Evolutionary conservation across 1,140 invertebrate genomes (phyloP).

Genomic region (Dendrolimus kikuchii): DNA sequence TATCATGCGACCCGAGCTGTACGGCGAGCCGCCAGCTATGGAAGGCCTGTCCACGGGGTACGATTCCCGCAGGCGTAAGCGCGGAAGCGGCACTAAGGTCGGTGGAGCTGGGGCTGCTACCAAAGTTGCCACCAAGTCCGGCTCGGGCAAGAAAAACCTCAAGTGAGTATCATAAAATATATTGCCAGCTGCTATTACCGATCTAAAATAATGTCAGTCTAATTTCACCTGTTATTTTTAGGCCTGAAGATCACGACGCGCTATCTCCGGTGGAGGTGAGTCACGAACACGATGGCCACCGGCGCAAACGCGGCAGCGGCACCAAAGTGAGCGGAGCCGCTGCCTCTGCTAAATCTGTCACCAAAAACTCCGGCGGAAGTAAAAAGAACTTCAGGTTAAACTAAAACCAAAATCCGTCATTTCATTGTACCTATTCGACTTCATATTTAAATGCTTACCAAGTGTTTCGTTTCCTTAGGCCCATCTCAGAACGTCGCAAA

Average conservation of each 20-base stretch:
- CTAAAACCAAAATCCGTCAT: neutral
- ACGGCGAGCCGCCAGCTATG: constrained; percentile 67
- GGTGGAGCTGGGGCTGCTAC: constrained; percentile 61
- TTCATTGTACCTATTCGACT: neutral
- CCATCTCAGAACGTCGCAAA: constrained; percentile 62
- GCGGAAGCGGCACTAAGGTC: constrained; percentile 58
- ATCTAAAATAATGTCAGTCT: constrained; percentile 4
- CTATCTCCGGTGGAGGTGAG: constrained; percentile 45
- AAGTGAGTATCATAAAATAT: constrained; percentile 33
- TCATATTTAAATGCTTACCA: neutral
- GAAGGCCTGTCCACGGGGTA: constrained; percentile 47
- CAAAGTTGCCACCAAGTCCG: constrained; percentile 59
- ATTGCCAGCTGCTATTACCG: neutral
- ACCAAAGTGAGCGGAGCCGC: constrained; percentile 58
- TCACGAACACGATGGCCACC: constrained; percentile 46
- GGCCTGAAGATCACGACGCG: constrained; percentile 36
- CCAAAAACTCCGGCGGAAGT: constrained; percentile 57
- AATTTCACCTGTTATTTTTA: constrained; percentile 16
- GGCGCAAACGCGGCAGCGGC: constrained; percentile 58
- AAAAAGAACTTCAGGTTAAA: constrained; percentile 61
- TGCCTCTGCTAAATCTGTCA: constrained; percentile 55
- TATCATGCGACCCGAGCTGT: constrained; percentile 66
- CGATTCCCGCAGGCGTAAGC: constrained; percentile 49
- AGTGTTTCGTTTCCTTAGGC: constrained; percentile 25
- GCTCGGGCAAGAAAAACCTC: constrained; percentile 62